Percentiles rank a stretch among this genome's conserved stretches.
These are phyloP conservation scores for Stenoptilia bipunctidactyla DNA, from an alignment of 2,888 invertebrate genomes.

Conservation along the genomic window DNA sequence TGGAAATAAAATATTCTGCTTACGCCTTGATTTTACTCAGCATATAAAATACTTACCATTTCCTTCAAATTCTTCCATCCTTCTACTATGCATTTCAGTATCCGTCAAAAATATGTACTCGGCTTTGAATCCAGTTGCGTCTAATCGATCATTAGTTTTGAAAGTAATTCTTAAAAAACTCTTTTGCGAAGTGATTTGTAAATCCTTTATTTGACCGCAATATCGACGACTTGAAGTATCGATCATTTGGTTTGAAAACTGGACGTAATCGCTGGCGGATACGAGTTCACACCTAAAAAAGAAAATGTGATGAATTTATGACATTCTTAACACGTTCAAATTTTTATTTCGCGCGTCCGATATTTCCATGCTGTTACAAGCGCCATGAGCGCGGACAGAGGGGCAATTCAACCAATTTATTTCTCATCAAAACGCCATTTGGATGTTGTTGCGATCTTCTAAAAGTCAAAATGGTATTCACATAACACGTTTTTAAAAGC, in stretches of 20 bases:
- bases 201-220: slow-evolving; percentile 86
- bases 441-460: no score
- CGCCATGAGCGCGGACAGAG: no score
- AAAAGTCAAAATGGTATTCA: no score
- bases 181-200: slow-evolving; percentile 86
- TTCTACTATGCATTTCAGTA: slow-evolving; percentile 68
- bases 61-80: slow-evolving; percentile 36
- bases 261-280: slow-evolving; percentile 94
- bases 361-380: no score
- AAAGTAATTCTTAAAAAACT: slow-evolving; percentile 95
- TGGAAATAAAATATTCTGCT: no score
- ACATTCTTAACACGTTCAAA: no score
- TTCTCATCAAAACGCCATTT: no score
- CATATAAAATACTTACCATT: slow-evolving; percentile 38
- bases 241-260: slow-evolving; percentile 93
- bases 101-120: slow-evolving; percentile 87
- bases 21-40: no score
- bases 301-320: no score
- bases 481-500: no score
- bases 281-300: slow-evolving; percentile 84
- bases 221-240: slow-evolving; percentile 85
- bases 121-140: slow-evolving; percentile 94
- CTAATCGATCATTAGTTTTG: slow-evolving; percentile 92
- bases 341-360: no score
- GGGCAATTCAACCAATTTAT: no score